A percentile compares a stretch with the other conserved stretches of the same genome.
These are phyloP conservation scores for Anolis apletophallus DNA, from an alignment of 2,797 vertebrate species.

Conservation along the genomic window DNA sequence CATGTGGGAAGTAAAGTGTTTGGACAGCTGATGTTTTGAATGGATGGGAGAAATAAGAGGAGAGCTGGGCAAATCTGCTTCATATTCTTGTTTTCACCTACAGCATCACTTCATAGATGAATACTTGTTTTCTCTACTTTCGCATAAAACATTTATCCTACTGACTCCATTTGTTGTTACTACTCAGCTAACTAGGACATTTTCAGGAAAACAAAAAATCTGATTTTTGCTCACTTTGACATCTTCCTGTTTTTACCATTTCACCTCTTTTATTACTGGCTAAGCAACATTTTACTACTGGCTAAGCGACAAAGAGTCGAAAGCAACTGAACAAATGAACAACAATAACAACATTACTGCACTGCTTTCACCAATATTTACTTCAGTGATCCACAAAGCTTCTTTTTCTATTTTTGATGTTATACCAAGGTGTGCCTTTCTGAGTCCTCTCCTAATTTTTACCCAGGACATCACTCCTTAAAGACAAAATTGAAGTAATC, in stretches of 20 bases:
- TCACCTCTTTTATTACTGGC: background rate
- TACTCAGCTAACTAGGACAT: background rate
- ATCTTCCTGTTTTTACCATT: background rate
- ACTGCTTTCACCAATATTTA: background rate
- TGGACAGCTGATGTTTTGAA: too few relatives aligned
- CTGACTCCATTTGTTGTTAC: background rate
- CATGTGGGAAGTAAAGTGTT: too few relatives aligned
- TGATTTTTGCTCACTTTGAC: background rate
- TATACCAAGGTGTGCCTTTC: background rate
- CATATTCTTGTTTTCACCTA: background rate
- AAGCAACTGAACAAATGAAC: too few relatives aligned
- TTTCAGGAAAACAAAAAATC: background rate
- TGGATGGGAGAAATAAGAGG: too few relatives aligned
- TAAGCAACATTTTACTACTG: too few relatives aligned
- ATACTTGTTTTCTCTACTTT: background rate
- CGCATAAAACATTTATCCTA: background rate
- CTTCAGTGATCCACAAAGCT: background rate
- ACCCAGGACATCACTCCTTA: background rate
- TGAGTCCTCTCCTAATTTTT: background rate
- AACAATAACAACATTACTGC: too few relatives aligned
- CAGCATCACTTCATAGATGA: too few relatives aligned
- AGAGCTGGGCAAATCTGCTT: too few relatives aligned
- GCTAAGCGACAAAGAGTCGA: too few relatives aligned
- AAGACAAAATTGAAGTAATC: background rate
- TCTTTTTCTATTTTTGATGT: background rate